A percentile compares a stretch with the other conserved stretches of the same genome.
Evolutionary conservation across 2,113 vertebrate species (phyloP).

Genomic region (Psilopsiagon aurifrons): DNA sequence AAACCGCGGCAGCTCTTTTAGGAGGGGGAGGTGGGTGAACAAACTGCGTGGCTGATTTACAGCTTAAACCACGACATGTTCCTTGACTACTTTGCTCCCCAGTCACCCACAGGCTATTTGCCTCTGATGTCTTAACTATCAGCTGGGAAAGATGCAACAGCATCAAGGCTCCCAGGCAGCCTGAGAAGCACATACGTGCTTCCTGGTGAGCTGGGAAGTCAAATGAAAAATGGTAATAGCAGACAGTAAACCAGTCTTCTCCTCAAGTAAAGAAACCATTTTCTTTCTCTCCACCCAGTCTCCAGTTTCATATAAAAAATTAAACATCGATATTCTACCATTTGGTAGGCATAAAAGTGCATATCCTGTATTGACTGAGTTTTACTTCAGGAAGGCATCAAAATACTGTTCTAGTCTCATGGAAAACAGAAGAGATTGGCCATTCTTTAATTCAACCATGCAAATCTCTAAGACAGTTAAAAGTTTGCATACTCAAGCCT

Average conservation of each 20-base stretch:
- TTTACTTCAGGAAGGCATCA: background rate
- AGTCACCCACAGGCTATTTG: background rate
- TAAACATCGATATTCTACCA: background rate
- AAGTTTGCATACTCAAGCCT: background rate
- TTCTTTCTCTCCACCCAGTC: background rate
- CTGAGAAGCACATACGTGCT: background rate
- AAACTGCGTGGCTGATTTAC: too few species aligned
- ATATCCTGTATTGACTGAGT: accelerated
- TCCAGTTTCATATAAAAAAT: background rate
- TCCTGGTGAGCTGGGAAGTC: background rate
- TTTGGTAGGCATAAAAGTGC: background rate
- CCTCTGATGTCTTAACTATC: background rate
- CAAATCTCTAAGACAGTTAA: background rate
- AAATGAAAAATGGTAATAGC: background rate
- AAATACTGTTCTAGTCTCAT: background rate
- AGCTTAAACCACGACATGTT: too few species aligned
- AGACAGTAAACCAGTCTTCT: background rate
- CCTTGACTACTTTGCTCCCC: background rate
- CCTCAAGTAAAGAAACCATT: background rate
- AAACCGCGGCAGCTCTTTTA: too few species aligned
- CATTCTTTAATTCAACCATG: background rate
- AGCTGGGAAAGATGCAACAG: background rate
- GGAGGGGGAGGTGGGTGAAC: too few species aligned
- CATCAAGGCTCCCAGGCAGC: background rate
- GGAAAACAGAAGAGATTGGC: background rate